These are phyloP conservation scores for Oreochromis spilurus DNA, from an alignment of 2,113 vertebrate genomes.

Conservation along the genomic window DNA sequence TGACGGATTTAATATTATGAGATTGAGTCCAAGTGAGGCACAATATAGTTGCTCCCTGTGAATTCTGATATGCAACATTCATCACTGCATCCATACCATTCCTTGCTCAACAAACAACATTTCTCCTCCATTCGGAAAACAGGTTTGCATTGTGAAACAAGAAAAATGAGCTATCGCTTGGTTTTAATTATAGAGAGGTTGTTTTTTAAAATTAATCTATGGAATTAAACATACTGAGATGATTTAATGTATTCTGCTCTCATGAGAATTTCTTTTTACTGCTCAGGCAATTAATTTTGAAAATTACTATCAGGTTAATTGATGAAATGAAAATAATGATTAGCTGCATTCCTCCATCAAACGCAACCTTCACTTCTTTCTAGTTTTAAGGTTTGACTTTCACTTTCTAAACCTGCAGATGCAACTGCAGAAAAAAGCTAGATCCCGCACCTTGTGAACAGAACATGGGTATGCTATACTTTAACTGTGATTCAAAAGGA, in stretches of 20 bases:
- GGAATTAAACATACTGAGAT: neutral
- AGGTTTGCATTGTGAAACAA: neutral
- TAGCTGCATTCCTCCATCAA: neutral
- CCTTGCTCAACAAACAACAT: neutral
- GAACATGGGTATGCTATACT: neutral
- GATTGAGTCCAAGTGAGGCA: slow-evolving; percentile 31
- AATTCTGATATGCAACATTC: slow-evolving; percentile 41
- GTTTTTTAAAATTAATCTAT: neutral
- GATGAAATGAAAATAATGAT: neutral
- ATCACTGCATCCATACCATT: slow-evolving; percentile 13
- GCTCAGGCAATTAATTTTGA: neutral
- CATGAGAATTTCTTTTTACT: neutral
- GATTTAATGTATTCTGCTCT: neutral
- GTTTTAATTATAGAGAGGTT: neutral
- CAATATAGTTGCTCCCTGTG: slow-evolving; percentile 25
- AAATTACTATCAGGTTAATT: neutral
- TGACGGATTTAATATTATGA: slow-evolving; percentile 65
- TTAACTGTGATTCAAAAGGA: neutral
- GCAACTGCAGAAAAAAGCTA: neutral
- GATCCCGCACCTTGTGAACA: neutral
- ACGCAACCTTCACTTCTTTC: neutral
- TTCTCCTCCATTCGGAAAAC: neutral
- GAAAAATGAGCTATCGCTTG: neutral
- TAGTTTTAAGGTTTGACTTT: neutral
- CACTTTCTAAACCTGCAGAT: neutral